These are phyloP conservation scores for Centruroides sculpturatus DNA, from an alignment of 1,140 invertebrate species.

Conservation along the genomic window DNA sequence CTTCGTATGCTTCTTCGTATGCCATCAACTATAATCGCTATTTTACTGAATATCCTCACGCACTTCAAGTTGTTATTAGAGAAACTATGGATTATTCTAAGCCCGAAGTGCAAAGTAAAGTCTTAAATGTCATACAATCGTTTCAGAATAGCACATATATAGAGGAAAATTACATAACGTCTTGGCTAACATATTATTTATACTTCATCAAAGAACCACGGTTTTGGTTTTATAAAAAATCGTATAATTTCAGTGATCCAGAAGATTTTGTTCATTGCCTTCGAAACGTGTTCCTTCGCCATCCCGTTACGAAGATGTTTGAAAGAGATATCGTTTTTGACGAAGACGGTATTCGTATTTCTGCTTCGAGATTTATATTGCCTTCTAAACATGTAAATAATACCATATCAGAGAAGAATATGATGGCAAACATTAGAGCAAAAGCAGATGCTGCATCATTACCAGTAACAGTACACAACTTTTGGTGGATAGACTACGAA, in stretches of 20 bases:
- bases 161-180: slow-evolving; percentile 50
- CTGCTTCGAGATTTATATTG: too few relatives aligned
- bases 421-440: slow-evolving; percentile 41
- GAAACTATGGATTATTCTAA: slow-evolving; percentile 75
- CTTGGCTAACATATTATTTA: slow-evolving; percentile 72
- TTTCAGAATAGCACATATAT: slow-evolving; percentile 71
- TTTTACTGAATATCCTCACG: slow-evolving; percentile 77
- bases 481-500: slow-evolving; percentile 87
- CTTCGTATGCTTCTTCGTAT: slow-evolving; percentile 80
- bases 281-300: slow-evolving; percentile 46
- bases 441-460: slow-evolving; percentile 60
- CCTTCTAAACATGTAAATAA: too few relatives aligned
- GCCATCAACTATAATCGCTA: slow-evolving; percentile 75
- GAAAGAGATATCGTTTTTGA: too few relatives aligned
- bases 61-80: slow-evolving; percentile 68
- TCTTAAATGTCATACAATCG: slow-evolving; percentile 58
- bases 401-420: too few relatives aligned
- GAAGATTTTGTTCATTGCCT: slow-evolving; percentile 55
- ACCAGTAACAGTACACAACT: slow-evolving; percentile 80
- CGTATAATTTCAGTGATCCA: slow-evolving; percentile 58
- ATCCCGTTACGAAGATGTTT: slow-evolving; percentile 33
- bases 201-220: slow-evolving; percentile 56
- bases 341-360: too few relatives aligned
- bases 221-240: slow-evolving; percentile 41
- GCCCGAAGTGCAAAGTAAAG: slow-evolving; percentile 51